Evolutionary conservation across 2,113 vertebrate genomes (phyloP).

Genomic region (Hoplias malabaricus): DNA sequence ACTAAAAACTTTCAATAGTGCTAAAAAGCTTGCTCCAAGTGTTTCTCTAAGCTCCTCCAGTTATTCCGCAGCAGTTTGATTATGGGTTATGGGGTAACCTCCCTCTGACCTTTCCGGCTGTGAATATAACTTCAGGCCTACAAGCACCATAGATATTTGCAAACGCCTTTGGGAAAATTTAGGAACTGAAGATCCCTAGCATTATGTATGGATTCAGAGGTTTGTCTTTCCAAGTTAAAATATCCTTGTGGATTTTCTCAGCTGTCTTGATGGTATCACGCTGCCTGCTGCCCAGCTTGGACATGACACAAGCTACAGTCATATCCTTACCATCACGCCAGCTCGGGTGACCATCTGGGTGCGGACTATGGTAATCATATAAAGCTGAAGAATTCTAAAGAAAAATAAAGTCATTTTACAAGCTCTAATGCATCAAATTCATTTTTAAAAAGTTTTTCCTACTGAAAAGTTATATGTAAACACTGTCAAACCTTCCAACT

Average conservation of each 20-base stretch:
- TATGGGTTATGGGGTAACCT: neutral
- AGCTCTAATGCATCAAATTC: conserved; percentile 27
- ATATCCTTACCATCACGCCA: conserved; percentile 32
- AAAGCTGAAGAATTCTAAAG: conserved; percentile 20
- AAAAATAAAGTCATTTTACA: conserved; percentile 23
- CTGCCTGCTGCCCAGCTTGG: conserved; percentile 26
- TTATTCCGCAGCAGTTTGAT: neutral
- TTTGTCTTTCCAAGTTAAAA: conserved; percentile 54
- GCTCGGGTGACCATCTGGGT: neutral
- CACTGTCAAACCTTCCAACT: neutral
- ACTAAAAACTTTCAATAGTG: conserved; percentile 79
- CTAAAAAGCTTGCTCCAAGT: conserved; percentile 58
- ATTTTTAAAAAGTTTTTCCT: too few relatives aligned
- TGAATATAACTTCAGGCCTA: neutral
- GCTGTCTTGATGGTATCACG: conserved; percentile 41
- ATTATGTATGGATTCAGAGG: conserved; percentile 35
- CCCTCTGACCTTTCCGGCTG: neutral
- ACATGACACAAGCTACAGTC: conserved; percentile 30
- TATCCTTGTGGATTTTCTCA: conserved; percentile 58
- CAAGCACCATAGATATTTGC: neutral
- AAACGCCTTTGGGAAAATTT: neutral
- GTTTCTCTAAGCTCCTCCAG: conserved; percentile 43
- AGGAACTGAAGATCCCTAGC: neutral
- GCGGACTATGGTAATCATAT: neutral
- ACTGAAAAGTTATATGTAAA: neutral